A percentile compares a stretch with the other conserved stretches of the same genome.
phyloP scores from a whole-genome alignment of 2,797 vertebrate species.

The Oophaga sylvatica region DNA sequence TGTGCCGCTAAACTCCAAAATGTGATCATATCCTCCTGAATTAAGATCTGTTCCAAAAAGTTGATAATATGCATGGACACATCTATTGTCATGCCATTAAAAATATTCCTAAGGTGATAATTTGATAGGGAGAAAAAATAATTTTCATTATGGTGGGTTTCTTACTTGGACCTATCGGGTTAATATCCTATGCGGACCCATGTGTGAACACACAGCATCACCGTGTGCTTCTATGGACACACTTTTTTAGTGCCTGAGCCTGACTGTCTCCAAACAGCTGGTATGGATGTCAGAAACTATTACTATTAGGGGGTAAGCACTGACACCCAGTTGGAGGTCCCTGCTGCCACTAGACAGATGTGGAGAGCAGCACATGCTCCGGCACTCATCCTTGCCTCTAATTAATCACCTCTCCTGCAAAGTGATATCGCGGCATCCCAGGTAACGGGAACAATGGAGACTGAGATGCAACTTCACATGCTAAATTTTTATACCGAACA shows the following conservation, averaged over 20 bases:
- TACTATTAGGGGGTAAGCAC: constrained; percentile 59
- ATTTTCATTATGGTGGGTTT: neutral
- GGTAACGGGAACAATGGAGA: constrained; percentile 21
- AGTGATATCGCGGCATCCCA: constrained; percentile 47
- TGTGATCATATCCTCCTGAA: neutral
- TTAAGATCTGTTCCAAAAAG: neutral
- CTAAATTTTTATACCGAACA: constrained; percentile 29
- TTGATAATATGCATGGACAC: neutral
- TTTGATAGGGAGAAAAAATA: neutral
- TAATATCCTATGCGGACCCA: neutral
- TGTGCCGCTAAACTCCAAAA: neutral
- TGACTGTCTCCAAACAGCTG: constrained; percentile 56
- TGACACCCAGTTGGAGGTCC: constrained; percentile 58
- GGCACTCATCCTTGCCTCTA: constrained; percentile 51
- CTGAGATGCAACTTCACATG: constrained; percentile 8
- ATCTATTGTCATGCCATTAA: neutral
- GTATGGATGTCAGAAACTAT: constrained; percentile 56
- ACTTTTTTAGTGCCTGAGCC: constrained; percentile 31
- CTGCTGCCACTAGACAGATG: constrained; percentile 59
- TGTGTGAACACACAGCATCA: neutral
- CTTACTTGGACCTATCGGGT: neutral
- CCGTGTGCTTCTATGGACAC: constrained; percentile 16
- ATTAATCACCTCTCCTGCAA: constrained; percentile 62
- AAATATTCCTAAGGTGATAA: neutral
- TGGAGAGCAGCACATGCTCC: constrained; percentile 54